Percentiles rank a stretch among this genome's conserved stretches.
phyloP scores from a whole-genome alignment of 1,140 invertebrate species.

The Saccostrea echinata region DNA sequence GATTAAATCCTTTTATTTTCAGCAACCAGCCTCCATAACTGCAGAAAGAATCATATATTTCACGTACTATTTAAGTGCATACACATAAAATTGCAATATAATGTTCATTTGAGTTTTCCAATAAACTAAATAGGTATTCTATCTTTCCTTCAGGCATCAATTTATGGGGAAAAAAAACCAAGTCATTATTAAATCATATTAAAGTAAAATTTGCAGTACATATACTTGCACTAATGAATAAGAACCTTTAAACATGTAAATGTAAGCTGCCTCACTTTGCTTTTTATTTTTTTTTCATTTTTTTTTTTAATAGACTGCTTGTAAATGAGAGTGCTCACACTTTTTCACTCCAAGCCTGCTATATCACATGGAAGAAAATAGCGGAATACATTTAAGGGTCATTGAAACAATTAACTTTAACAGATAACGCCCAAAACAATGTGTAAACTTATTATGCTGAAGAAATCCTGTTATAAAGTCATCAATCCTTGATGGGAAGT shows the following conservation, averaged over 20 bases:
- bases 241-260: not conserved
- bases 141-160: too few relatives aligned
- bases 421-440: constrained; percentile 29
- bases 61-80: not conserved
- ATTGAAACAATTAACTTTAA: constrained; percentile 38
- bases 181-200: too few relatives aligned
- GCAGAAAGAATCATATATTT: not conserved
- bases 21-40: constrained; percentile 25
- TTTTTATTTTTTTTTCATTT: not conserved
- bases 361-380: not conserved
- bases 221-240: not conserved
- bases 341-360: not conserved
- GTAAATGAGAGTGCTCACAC: constrained; percentile 10
- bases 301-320: not conserved
- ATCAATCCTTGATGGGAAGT: constrained; percentile 10
- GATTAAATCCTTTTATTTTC: not conserved
- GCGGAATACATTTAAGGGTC: constrained; percentile 10
- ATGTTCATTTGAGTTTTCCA: not conserved
- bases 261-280: not conserved
- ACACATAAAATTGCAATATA: not conserved
- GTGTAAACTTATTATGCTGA: constrained; percentile 4
- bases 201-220: not conserved
- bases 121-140: not conserved
- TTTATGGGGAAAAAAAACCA: too few relatives aligned
- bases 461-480: constrained; percentile 25